Evolutionary conservation across 2,888 invertebrate species (phyloP).

Genomic region (Caenorhabditis auriculariae): DNA sequence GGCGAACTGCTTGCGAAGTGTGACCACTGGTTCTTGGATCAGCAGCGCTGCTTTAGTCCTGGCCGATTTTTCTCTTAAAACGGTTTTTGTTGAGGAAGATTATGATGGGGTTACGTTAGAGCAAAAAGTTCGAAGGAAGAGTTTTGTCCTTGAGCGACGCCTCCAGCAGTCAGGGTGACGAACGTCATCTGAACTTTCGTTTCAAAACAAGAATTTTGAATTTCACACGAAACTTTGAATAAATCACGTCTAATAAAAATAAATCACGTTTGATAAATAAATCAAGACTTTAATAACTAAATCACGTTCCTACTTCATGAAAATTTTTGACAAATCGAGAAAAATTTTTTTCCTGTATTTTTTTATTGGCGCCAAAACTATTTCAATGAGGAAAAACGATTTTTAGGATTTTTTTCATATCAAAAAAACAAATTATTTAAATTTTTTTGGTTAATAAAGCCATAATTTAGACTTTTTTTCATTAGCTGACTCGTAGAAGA

Average conservation of each 20-base stretch:
- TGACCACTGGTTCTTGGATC: slow-evolving; percentile 26
- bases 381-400: not conserved
- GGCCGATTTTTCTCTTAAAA: slow-evolving; percentile 10
- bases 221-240: too few relatives aligned
- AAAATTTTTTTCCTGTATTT: too few relatives aligned
- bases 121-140: too few relatives aligned
- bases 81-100: not conserved
- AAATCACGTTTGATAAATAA: too few relatives aligned
- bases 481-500: not conserved
- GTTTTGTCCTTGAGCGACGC: slow-evolving; percentile 14
- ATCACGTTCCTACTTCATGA: too few relatives aligned
- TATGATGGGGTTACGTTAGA: too few relatives aligned
- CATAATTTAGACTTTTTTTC: not conserved
- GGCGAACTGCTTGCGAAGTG: slow-evolving; percentile 19
- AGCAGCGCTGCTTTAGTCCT: slow-evolving; percentile 5
- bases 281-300: too few relatives aligned
- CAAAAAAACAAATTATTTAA: not conserved
- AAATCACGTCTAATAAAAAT: too few relatives aligned
- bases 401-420: not conserved
- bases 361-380: not conserved
- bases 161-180: slow-evolving; percentile 20
- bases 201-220: not conserved
- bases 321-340: too few relatives aligned
- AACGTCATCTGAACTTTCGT: slow-evolving; percentile 13
- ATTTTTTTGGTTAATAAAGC: not conserved